Evolutionary conservation across 2,113 vertebrate genomes (phyloP).

Genomic region (Lutjanus erythropterus): DNA sequence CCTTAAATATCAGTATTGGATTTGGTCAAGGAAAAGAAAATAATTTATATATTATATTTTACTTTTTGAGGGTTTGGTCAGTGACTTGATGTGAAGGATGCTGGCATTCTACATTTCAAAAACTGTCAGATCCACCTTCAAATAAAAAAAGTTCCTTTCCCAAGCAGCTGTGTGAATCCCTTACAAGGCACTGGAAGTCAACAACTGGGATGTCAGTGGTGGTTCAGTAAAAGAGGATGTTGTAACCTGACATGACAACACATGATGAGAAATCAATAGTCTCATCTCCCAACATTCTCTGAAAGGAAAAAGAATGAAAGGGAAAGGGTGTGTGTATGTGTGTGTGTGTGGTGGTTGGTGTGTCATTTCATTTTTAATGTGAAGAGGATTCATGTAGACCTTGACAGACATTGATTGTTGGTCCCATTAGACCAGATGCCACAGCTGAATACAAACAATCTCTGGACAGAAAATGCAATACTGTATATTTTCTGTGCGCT

Average conservation of each 20-base stretch:
- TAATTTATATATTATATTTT: too few relatives aligned
- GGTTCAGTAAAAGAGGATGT: slow-evolving; percentile 55
- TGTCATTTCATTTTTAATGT: slow-evolving; percentile 61
- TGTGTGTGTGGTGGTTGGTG: neutral
- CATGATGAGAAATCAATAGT: slow-evolving; percentile 78
- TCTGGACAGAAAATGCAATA: slow-evolving; percentile 6
- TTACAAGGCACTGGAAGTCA: slow-evolving; percentile 36
- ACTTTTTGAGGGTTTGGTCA: neutral
- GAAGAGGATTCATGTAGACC: slow-evolving; percentile 51
- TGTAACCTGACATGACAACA: slow-evolving; percentile 74
- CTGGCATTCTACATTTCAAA: slow-evolving; percentile 37
- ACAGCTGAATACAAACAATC: slow-evolving; percentile 48
- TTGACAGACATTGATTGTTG: slow-evolving; percentile 59
- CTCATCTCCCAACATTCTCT: slow-evolving; percentile 53
- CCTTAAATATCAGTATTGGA: neutral
- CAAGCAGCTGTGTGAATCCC: neutral
- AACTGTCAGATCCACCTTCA: slow-evolving; percentile 34
- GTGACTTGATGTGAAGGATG: slow-evolving; percentile 3
- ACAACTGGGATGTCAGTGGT: slow-evolving; percentile 40
- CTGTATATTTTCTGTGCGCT: neutral
- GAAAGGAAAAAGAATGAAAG: slow-evolving; percentile 38
- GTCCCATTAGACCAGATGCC: slow-evolving; percentile 36
- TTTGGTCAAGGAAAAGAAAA: too few relatives aligned
- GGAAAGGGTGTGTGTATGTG: neutral
- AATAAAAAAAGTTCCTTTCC: slow-evolving; percentile 14